A percentile compares a stretch with the other conserved stretches of the same genome.
These are phyloP conservation scores for Galeopterus variegatus DNA, from an alignment of 2,113 vertebrate genomes.

Conservation along the genomic window DNA sequence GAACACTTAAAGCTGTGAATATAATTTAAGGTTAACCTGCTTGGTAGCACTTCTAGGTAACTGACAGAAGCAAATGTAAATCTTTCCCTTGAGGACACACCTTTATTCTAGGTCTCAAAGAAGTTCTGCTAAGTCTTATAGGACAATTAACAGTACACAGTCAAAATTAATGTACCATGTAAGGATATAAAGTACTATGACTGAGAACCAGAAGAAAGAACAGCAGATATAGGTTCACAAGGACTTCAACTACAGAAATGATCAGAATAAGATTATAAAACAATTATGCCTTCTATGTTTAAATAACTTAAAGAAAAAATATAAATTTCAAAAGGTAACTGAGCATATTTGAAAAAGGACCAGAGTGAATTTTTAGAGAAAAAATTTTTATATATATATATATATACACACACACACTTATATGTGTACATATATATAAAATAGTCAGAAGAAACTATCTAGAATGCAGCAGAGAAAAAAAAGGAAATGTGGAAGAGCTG, in stretches of 20 bases:
- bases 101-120: not conserved
- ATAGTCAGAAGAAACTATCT: not conserved
- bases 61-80: not conserved
- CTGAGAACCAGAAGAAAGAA: not conserved
- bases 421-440: too few relatives aligned
- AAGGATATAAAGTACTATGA: not conserved
- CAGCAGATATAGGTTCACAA: not conserved
- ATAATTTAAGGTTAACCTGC: not conserved
- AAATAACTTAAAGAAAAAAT: constrained; percentile 35
- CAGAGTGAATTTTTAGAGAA: not conserved
- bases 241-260: not conserved
- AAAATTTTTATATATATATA: not conserved
- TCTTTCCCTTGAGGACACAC: not conserved
- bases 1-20: constrained; percentile 20
- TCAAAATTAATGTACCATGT: not conserved
- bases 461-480: not conserved
- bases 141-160: not conserved
- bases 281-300: not conserved
- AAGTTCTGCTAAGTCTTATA: not conserved
- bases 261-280: not conserved
- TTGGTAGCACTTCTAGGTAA: not conserved
- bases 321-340: not conserved
- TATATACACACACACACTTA: too few relatives aligned
- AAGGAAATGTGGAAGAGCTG: not conserved
- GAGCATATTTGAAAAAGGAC: not conserved